These are phyloP conservation scores for Neuroscelio doddi DNA, from an alignment of 2,888 invertebrate species.

Conservation along the genomic window DNA sequence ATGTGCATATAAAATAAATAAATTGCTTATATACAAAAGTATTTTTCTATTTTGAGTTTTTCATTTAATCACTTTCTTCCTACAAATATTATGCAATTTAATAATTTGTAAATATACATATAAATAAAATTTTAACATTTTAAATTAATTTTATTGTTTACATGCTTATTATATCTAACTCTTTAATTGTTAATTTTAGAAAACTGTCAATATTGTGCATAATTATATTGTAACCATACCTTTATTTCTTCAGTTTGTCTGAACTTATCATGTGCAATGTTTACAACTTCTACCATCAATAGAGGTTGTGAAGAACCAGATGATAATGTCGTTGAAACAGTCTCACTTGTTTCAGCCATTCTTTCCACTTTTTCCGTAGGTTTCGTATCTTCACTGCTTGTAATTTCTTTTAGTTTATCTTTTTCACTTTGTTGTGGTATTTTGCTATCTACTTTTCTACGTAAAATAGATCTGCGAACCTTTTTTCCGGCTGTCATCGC, in stretches of 20 bases:
- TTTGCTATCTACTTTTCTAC: slow-evolving; percentile 56
- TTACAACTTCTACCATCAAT: slow-evolving; percentile 95
- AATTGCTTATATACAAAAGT: too few relatives aligned
- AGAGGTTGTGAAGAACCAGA: slow-evolving; percentile 73
- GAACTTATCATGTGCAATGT: slow-evolving; percentile 90
- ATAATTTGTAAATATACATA: too few relatives aligned
- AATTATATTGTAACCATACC: too few relatives aligned
- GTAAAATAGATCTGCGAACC: slow-evolving; percentile 55
- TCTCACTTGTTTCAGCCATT: slow-evolving; percentile 31
- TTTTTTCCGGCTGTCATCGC: slow-evolving; percentile 74
- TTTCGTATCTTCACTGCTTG: slow-evolving; percentile 7
- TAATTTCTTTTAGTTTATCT: slow-evolving; percentile 50
- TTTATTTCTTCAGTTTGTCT: slow-evolving; percentile 95
- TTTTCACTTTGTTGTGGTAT: slow-evolving; percentile 27
- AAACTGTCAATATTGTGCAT: too few relatives aligned
- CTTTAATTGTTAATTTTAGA: too few relatives aligned
- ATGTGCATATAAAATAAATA: too few relatives aligned
- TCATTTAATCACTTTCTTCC: too few relatives aligned
- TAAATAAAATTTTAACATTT: too few relatives aligned
- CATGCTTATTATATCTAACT: too few relatives aligned
- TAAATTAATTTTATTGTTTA: not conserved
- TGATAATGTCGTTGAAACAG: slow-evolving; percentile 14
- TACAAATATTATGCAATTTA: too few relatives aligned
- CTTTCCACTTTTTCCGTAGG: slow-evolving; percentile 24
- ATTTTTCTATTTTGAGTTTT: too few relatives aligned